Conservation (phyloP, 2,888 invertebrate species). For the Diogma glabrata region DNA sequence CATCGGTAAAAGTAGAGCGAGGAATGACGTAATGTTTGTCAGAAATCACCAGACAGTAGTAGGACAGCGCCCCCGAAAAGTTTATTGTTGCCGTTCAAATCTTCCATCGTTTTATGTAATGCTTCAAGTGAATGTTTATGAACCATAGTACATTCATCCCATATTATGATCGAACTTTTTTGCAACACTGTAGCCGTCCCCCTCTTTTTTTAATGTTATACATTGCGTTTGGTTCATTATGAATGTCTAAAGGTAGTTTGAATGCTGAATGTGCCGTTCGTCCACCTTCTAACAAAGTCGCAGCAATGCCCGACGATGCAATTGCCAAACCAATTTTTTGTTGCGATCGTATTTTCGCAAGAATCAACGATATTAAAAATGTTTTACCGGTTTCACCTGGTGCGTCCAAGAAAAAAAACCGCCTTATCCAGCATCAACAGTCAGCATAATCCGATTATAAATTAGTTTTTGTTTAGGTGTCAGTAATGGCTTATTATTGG, state of each 20-base stretch:
- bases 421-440: conserved; percentile 9
- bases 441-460: background rate
- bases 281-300: background rate
- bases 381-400: background rate
- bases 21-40: too few species aligned
- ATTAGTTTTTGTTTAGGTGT: background rate
- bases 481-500: background rate
- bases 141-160: too few species aligned
- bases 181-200: too few species aligned
- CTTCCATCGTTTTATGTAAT: too few species aligned
- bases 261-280: background rate
- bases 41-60: too few species aligned
- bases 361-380: background rate
- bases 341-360: background rate
- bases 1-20: too few species aligned
- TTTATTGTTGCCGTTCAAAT: too few species aligned
- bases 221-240: background rate
- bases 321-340: background rate
- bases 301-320: background rate
- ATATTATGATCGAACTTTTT: too few species aligned
- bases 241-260: background rate
- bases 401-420: conserved; percentile 12
- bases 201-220: background rate
- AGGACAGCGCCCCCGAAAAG: too few species aligned
- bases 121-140: too few species aligned